Percentiles rank a stretch among this genome's conserved stretches.
Conservation (phyloP, 2,797 vertebrate genomes). For the Acanthopagrus latus region DNA sequence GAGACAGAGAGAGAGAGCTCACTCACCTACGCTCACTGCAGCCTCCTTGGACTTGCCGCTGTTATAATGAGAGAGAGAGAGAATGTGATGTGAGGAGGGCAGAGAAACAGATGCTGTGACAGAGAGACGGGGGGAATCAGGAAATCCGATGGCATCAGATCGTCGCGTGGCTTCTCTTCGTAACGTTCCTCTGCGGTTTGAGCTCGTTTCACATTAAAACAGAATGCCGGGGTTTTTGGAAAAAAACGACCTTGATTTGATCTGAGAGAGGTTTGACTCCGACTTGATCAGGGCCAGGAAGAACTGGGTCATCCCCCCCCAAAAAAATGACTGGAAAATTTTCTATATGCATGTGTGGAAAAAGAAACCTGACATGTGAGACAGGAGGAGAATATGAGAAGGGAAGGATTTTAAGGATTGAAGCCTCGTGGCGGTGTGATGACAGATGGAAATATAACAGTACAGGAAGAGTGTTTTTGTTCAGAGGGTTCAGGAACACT, state of each 20-base stretch:
- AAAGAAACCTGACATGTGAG: background rate
- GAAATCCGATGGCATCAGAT: background rate
- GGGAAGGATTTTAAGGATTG: background rate
- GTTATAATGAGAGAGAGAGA: conserved; percentile 34
- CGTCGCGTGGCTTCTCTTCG: background rate
- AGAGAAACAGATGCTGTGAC: conserved; percentile 1
- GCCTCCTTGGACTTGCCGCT: conserved; percentile 92
- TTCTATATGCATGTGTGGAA: background rate
- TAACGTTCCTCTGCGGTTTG: background rate
- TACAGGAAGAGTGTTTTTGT: background rate
- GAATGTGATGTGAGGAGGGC: background rate
- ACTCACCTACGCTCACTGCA: conserved; percentile 90
- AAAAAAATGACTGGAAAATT: background rate
- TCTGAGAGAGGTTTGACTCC: background rate
- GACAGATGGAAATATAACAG: too few species aligned
- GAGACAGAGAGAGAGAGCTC: conserved; percentile 4
- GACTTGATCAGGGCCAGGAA: background rate
- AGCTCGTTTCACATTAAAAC: conserved; percentile 6
- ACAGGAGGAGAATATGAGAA: background rate
- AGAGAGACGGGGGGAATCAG: background rate
- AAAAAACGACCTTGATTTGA: conserved; percentile 15
- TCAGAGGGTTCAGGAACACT: conserved; percentile 10
- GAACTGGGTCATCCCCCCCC: background rate
- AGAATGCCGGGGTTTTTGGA: background rate
- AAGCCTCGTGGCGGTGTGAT: too few species aligned